A percentile compares a stretch with the other conserved stretches of the same genome.
Evolutionary conservation across 2,888 invertebrate genomes (phyloP).

Genomic region (Carabus problematicus): DNA sequence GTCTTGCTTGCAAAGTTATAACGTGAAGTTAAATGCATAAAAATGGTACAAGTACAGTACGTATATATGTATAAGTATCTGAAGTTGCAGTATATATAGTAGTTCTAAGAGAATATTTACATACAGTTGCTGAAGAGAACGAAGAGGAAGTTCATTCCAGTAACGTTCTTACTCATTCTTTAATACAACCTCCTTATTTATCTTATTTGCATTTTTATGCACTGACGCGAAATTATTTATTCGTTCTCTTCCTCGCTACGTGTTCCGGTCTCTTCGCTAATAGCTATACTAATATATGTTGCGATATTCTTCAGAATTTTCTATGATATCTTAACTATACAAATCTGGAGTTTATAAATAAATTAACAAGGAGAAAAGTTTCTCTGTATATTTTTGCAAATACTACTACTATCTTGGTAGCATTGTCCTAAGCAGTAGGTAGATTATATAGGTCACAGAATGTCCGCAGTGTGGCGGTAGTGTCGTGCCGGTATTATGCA

Average conservation of each 20-base stretch:
- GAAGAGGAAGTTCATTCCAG: conserved; percentile 25
- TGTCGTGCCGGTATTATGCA: no score
- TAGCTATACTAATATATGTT: not conserved
- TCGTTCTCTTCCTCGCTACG: conserved; percentile 3
- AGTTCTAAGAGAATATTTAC: conserved; percentile 24
- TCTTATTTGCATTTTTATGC: conserved; percentile 41
- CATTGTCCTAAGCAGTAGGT: no score
- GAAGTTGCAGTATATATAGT: conserved; percentile 4
- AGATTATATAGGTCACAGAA: no score
- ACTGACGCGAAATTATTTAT: conserved; percentile 10
- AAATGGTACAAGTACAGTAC: conserved; percentile 21
- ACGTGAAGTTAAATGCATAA: conserved; percentile 29
- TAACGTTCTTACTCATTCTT: conserved; percentile 27
- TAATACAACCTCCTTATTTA: conserved; percentile 33
- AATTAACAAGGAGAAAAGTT: no score
- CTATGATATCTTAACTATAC: no score
- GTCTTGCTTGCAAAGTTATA: conserved; percentile 13
- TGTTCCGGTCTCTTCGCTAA: not conserved
- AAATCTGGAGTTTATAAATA: no score
- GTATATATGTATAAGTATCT: no score
- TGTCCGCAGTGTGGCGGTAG: no score
- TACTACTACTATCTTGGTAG: no score
- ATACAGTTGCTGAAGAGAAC: not conserved
- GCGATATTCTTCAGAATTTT: no score
- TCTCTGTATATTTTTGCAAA: no score